Evolutionary conservation across 1,140 invertebrate species (phyloP).

Genomic region (Frieseomelitta varia): DNA sequence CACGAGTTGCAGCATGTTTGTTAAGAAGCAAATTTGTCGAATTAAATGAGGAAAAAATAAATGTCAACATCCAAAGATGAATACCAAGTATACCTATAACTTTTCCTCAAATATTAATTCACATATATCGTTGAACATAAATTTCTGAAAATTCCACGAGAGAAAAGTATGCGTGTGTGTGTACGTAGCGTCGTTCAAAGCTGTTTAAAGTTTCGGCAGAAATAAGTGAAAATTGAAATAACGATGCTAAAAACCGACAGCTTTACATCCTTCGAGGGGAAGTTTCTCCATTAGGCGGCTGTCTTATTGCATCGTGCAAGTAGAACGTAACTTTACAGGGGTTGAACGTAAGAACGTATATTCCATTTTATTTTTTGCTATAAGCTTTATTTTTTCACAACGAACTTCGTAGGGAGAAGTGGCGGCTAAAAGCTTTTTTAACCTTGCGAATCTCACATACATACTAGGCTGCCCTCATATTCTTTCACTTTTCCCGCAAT

Average conservation of each 20-base stretch:
- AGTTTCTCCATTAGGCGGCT: slow-evolving; percentile 22
- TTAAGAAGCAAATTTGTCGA: background rate
- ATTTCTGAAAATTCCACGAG: background rate
- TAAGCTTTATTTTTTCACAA: background rate
- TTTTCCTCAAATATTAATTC: background rate
- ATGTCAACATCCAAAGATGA: no score
- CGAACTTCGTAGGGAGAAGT: slow-evolving; percentile 18
- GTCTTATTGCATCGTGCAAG: background rate
- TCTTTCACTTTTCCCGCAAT: background rate
- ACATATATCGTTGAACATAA: background rate
- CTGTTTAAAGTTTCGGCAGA: background rate
- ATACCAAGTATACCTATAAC: no score
- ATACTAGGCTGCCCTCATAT: background rate
- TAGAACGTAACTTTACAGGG: background rate
- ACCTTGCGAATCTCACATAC: slow-evolving; percentile 7
- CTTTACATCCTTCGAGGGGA: slow-evolving; percentile 4
- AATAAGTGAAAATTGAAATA: background rate
- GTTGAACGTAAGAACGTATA: background rate
- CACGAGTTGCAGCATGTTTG: background rate
- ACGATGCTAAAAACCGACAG: background rate
- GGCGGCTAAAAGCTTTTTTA: slow-evolving; percentile 3
- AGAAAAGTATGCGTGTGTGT: no score
- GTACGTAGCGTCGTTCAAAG: background rate
- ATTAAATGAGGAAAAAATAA: no score
- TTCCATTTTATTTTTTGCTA: background rate